phyloP scores from a whole-genome alignment of 2,113 vertebrate genomes.

The Sciurus niger region DNA sequence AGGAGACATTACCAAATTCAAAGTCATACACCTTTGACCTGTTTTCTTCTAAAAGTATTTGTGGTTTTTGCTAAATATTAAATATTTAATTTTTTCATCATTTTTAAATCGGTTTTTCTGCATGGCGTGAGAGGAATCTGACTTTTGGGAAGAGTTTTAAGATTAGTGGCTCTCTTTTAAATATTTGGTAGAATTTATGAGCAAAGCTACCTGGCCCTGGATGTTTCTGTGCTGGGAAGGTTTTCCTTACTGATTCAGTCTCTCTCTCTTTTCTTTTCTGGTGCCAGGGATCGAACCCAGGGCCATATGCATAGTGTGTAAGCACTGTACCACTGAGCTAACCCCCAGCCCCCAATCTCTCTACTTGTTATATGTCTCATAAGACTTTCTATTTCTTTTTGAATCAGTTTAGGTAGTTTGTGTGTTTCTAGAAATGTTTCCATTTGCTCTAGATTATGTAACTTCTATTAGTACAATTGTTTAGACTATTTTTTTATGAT shows the following conservation, averaged over 20 bases:
- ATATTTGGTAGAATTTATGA: background rate
- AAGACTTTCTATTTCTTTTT: background rate
- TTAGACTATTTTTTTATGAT: background rate
- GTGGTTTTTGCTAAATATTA: background rate
- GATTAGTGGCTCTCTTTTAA: background rate
- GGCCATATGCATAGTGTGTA: too few relatives aligned
- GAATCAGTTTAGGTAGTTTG: background rate
- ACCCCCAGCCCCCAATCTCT: background rate
- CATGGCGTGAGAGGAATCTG: background rate
- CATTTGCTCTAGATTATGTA: background rate
- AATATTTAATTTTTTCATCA: too few relatives aligned
- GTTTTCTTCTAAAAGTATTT: too few relatives aligned
- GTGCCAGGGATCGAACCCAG: too few relatives aligned
- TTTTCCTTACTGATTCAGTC: background rate
- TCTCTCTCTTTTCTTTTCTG: background rate
- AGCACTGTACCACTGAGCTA: too few relatives aligned
- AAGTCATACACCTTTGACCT: too few relatives aligned
- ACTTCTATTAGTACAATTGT: background rate
- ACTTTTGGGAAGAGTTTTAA: background rate
- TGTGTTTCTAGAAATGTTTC: background rate
- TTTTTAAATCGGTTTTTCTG: too few relatives aligned
- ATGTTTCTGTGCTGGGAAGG: background rate
- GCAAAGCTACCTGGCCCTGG: background rate
- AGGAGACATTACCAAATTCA: background rate
- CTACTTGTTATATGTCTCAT: background rate